These are phyloP conservation scores for Ceraclea dissimilis DNA, from an alignment of 2,888 invertebrate genomes.

Conservation along the genomic window DNA sequence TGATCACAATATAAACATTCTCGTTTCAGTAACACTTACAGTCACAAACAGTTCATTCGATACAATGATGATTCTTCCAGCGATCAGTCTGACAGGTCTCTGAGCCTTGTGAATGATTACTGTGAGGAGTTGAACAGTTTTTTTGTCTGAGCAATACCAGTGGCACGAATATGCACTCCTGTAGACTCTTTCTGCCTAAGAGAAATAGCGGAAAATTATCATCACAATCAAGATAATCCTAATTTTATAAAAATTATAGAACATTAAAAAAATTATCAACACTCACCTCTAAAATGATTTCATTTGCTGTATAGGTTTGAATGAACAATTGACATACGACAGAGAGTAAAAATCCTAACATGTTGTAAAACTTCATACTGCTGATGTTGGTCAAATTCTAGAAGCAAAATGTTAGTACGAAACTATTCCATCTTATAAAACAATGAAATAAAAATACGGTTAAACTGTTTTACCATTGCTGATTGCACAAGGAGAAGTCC, in stretches of 20 bases:
- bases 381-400: slow-evolving; percentile 23
- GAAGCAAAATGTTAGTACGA: neutral
- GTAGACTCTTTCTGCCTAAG: slow-evolving; percentile 14
- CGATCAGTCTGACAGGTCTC: slow-evolving; percentile 11
- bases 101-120: slow-evolving; percentile 9
- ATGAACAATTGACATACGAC: slow-evolving; percentile 23
- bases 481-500: slow-evolving; percentile 22
- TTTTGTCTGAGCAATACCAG: slow-evolving; percentile 10
- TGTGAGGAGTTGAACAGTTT: neutral
- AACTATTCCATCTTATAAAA: too few relatives aligned
- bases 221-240: neutral
- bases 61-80: slow-evolving; percentile 14
- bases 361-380: slow-evolving; percentile 21
- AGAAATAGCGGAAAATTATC: neutral
- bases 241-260: slow-evolving; percentile 19
- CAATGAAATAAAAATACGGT: too few relatives aligned
- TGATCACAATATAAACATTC: too few relatives aligned
- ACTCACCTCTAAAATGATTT: slow-evolving; percentile 23
- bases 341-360: slow-evolving; percentile 20
- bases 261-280: neutral
- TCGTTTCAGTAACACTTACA: slow-evolving; percentile 1
- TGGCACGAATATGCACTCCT: slow-evolving; percentile 6
- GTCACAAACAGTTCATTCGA: slow-evolving; percentile 15
- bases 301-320: slow-evolving; percentile 24
- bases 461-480: slow-evolving; percentile 21